A percentile compares a stretch with the other conserved stretches of the same genome.
phyloP scores from a whole-genome alignment of 2,113 vertebrate species.

The Protobothrops flavoviridis region DNA sequence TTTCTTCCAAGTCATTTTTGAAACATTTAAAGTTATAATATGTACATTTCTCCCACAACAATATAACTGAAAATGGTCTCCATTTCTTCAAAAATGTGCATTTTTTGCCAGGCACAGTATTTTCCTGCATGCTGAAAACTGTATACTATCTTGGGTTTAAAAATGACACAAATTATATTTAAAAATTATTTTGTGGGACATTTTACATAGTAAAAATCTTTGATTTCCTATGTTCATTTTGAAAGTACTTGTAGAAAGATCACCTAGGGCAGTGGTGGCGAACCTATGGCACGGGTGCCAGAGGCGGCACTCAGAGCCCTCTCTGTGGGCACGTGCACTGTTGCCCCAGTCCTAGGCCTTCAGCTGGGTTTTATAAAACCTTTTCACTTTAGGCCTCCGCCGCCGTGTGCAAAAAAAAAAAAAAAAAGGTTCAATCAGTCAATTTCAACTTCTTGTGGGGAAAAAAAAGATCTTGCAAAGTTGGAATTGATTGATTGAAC shows the following conservation, averaged over 20 bases:
- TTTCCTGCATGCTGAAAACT: not conserved
- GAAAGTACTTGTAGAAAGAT: not conserved
- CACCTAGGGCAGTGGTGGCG: too few species aligned
- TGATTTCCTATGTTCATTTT: not conserved
- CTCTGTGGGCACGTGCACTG: too few species aligned
- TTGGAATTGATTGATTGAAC: too few species aligned
- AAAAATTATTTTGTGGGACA: not conserved
- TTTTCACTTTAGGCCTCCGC: too few species aligned
- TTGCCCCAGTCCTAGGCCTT: too few species aligned
- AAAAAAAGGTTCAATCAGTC: too few species aligned
- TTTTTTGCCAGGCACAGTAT: not conserved
- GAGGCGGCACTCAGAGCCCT: too few species aligned
- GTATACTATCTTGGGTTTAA: not conserved
- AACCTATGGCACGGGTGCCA: too few species aligned
- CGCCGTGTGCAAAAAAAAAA: too few species aligned
- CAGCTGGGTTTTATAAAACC: too few species aligned
- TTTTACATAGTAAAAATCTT: not conserved
- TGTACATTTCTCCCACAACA: not conserved
- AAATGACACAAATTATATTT: not conserved
- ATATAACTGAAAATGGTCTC: not conserved
- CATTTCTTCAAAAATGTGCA: not conserved
- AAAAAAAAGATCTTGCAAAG: too few species aligned
- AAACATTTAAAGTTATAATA: not conserved
- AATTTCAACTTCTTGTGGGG: too few species aligned
- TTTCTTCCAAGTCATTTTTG: not conserved